Conservation (phyloP, 2,113 vertebrate genomes). For the Calidris pugnax region DNA sequence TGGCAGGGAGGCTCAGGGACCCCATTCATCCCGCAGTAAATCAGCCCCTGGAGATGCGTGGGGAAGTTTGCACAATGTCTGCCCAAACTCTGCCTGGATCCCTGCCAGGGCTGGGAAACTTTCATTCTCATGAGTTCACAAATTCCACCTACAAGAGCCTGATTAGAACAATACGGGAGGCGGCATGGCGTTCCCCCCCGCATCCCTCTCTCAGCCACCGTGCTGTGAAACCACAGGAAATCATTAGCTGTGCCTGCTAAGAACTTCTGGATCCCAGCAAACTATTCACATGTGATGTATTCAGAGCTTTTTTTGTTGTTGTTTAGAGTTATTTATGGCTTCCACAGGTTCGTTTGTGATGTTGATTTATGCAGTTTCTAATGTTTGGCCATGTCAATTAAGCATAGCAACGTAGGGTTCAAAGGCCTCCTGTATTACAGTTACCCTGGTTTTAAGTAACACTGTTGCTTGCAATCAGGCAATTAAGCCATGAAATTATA, state of each 20-base stretch:
- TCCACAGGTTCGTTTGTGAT: neutral
- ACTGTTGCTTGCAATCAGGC: neutral
- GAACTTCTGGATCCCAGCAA: neutral
- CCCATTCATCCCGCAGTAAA: neutral
- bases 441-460: neutral
- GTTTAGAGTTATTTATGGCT: neutral
- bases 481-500: neutral
- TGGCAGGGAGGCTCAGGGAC: neutral
- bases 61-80: conserved; percentile 37
- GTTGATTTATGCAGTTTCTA: neutral
- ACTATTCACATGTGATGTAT: neutral
- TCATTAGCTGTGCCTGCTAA: neutral
- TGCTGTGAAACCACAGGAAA: neutral
- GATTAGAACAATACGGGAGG: neutral
- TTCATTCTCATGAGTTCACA: conserved; percentile 51
- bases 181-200: neutral
- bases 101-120: neutral
- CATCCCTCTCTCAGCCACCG: neutral
- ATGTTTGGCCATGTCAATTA: neutral
- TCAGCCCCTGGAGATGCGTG: neutral
- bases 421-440: neutral
- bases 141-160: conserved; percentile 20
- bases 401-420: neutral
- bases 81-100: conserved; percentile 25
- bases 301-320: neutral